Percentiles rank a stretch among this genome's conserved stretches.
phyloP scores from a whole-genome alignment of 1,140 invertebrate genomes.

The Drosophila sechellia region DNA sequence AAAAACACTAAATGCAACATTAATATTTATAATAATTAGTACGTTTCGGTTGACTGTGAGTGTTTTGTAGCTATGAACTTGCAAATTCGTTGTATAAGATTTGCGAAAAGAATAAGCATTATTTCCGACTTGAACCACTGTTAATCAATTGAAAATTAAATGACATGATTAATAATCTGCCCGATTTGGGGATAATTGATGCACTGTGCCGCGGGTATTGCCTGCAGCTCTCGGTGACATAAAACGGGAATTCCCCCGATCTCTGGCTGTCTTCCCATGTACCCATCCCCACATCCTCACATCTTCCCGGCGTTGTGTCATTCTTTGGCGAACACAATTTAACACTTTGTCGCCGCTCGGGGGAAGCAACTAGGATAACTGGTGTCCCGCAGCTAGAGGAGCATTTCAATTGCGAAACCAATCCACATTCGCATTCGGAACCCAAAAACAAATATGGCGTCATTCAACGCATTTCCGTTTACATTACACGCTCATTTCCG shows the following conservation, averaged over 20 bases:
- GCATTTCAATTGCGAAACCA: slow-evolving; percentile 15
- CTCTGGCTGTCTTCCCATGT: slow-evolving; percentile 22
- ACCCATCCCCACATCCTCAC: too few relatives aligned
- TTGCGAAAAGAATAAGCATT: too few relatives aligned
- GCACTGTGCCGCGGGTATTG: slow-evolving; percentile 27
- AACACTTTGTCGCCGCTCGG: slow-evolving; percentile 70
- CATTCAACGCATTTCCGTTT: slow-evolving; percentile 79
- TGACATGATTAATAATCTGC: background rate
- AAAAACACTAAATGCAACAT: too few relatives aligned
- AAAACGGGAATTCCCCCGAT: slow-evolving; percentile 43
- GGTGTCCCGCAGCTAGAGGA: background rate
- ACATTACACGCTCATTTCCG: slow-evolving; percentile 82
- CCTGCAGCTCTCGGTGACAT: slow-evolving; percentile 26
- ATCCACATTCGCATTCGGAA: slow-evolving; percentile 7
- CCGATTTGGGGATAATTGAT: background rate
- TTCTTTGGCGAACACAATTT: slow-evolving; percentile 73
- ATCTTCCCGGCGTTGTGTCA: slow-evolving; percentile 19
- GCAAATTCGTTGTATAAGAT: too few relatives aligned
- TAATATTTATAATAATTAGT: background rate
- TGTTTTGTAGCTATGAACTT: too few relatives aligned
- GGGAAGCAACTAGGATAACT: slow-evolving; percentile 51
- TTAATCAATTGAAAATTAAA: background rate
- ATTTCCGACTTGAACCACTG: too few relatives aligned
- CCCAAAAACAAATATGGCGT: slow-evolving; percentile 67
- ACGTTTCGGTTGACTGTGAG: background rate